Base-by-base conservation (phyloP, 2,888 invertebrate genomes). In the Cactoblastis cactorum region DNA sequence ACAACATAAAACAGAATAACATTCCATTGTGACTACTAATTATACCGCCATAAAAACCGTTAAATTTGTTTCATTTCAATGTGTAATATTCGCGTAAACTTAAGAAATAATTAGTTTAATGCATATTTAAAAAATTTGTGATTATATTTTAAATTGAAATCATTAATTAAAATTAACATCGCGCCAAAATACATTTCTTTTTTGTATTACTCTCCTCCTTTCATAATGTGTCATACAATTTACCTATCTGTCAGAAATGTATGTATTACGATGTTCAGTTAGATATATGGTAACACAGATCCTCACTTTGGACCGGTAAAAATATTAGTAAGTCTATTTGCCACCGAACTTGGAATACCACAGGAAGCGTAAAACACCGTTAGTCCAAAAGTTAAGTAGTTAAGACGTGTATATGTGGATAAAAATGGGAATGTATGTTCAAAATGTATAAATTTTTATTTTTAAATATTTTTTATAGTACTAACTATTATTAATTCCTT, bases 331-430 rank as follows among this genome's bases (percentile, higher is more conserved):
- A 57, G 48, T 51, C 65, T 67, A 66, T 71, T 71, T 70, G 63
- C 62, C 53, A 49, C 49, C 56, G 62, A 62, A 58, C 58, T 57
- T 39, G 51, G 57, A 63, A 65, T 66, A 61, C 56, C 61, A 68
- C 66, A 73, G 83, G 81, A 85, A 82, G 77, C 11, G 3, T 9
- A 37, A 17, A 37, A 37, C 37, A 37, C 1, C 9, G 6, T 17
- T 1, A 15, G 9, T 1, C 14, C 1, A 37, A 5, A 37, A 37
- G 17, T 17, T 17, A 15, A 37, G 35, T 35, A 22, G 3, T 6
- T 22, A 22, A n/a, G n/a, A n/a, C n/a, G 28, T 28, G 5, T 28
- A 28, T 22, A 4, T 6, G 6, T 22, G n/a, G n/a, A n/a, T 22
- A 28, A 28, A 28, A 28, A 28, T 9, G 8, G 5, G 1, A 8